Conservation (phyloP, 2,888 invertebrate species). For the Lithophane socia region DNA sequence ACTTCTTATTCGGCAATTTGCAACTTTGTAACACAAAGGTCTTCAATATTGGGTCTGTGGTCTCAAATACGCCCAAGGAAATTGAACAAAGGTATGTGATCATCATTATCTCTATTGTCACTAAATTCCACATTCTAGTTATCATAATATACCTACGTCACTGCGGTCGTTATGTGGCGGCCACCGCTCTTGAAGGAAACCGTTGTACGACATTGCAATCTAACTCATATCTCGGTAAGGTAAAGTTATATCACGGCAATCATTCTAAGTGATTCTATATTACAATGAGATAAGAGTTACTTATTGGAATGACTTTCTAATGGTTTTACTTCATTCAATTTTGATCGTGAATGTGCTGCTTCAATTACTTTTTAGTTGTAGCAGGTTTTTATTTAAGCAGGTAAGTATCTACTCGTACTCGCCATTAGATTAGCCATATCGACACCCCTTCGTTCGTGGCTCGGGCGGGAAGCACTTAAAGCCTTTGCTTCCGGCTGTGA, state of each 20-base stretch:
- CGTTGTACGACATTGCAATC: neutral
- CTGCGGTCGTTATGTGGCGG: neutral
- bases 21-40: constrained; percentile 3
- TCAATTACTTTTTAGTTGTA: neutral
- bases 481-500: neutral
- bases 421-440: neutral
- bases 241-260: neutral
- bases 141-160: neutral
- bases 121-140: neutral
- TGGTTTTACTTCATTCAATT: neutral
- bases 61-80: constrained; percentile 1
- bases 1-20: constrained; percentile 16
- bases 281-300: neutral
- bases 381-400: no score
- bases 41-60: constrained; percentile 23
- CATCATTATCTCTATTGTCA: neutral
- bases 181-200: neutral
- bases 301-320: neutral
- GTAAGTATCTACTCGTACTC: neutral
- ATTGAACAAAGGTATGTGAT: constrained; percentile 31
- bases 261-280: neutral
- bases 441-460: no score
- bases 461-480: neutral
- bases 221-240: neutral
- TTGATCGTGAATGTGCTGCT: neutral